These are phyloP conservation scores for Drosophila mauritiana DNA, from an alignment of 1,140 invertebrate species.

Conservation along the genomic window DNA sequence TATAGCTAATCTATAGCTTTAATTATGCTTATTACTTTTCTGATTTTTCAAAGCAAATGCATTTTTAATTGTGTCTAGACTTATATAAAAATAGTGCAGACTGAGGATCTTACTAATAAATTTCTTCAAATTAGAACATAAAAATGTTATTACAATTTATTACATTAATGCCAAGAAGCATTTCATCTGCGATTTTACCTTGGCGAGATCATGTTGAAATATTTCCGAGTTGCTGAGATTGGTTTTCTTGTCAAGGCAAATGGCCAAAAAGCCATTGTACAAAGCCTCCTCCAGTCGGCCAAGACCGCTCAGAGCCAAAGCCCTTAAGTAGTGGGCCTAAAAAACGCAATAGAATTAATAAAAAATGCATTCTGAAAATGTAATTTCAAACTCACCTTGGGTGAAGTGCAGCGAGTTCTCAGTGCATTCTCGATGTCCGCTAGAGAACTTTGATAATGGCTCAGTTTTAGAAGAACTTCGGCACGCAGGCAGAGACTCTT, in stretches of 20 bases:
- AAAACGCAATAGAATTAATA: conserved; percentile 2
- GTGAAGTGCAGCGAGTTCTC: conserved; percentile 89
- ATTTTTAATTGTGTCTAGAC: no score
- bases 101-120: no score
- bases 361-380: neutral
- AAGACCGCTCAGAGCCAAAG: conserved; percentile 87
- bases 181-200: conserved; percentile 47
- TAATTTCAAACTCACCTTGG: conserved; percentile 87
- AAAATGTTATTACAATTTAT: no score
- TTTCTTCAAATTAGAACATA: no score
- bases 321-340: conserved; percentile 89
- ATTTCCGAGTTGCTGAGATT: conserved; percentile 83
- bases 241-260: conserved; percentile 77
- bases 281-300: conserved; percentile 89
- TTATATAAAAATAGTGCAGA: no score
- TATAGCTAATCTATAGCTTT: no score
- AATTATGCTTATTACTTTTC: no score
- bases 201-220: conserved; percentile 84
- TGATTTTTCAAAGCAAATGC: no score
- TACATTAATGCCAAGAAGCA: no score
- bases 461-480: conserved; percentile 88
- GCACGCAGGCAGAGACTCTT: conserved; percentile 89
- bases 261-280: conserved; percentile 86
- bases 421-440: conserved; percentile 89
- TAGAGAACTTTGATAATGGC: conserved; percentile 88